Evolutionary conservation across 1,140 invertebrate species (phyloP).

Genomic region (Orchesella cincta): DNA sequence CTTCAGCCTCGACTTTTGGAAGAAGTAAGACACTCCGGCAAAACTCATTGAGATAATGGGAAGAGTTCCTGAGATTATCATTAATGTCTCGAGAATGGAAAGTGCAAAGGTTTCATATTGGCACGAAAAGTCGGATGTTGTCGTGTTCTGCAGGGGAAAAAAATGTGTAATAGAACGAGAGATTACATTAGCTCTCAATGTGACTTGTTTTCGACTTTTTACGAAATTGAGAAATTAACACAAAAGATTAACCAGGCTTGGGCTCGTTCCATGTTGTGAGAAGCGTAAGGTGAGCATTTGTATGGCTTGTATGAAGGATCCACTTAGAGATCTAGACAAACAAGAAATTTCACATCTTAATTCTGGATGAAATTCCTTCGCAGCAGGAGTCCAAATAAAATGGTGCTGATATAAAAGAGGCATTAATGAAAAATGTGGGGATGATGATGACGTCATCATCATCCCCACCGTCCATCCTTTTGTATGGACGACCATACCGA

Average conservation of each 20-base stretch:
- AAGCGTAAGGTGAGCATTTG: neutral
- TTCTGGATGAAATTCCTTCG: no score
- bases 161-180: neutral
- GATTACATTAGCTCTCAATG: neutral
- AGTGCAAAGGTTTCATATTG: neutral
- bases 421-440: no score
- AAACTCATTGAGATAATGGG: constrained; percentile 1
- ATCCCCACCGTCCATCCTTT: no score
- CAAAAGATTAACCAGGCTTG: constrained; percentile 18
- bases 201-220: neutral
- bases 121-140: neutral
- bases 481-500: constrained; percentile 5
- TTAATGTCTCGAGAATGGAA: neutral
- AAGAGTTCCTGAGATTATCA: constrained; percentile 17
- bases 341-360: no score
- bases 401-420: no score
- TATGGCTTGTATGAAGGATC: neutral
- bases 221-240: neutral
- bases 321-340: constrained; percentile 22
- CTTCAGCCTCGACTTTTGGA: neutral
- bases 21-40: neutral
- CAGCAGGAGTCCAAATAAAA: no score
- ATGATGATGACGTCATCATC: neutral
- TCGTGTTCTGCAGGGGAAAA: neutral
- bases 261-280: neutral